These are phyloP conservation scores for Coleophora deauratella DNA, from an alignment of 2,888 invertebrate genomes.

Conservation along the genomic window DNA sequence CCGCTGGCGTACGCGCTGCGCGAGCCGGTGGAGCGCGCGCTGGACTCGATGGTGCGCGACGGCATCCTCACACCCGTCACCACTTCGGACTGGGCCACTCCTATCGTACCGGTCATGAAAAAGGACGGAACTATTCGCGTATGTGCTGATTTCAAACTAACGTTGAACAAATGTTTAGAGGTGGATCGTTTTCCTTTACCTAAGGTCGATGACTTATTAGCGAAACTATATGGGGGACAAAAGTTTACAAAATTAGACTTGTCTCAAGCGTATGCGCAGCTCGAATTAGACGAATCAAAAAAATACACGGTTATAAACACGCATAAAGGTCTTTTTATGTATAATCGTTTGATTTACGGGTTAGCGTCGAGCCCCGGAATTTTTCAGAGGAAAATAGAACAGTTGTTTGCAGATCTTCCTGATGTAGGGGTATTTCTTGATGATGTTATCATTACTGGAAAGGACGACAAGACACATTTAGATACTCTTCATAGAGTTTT, in stretches of 20 bases:
- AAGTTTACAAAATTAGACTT: no score
- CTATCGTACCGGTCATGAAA: no score
- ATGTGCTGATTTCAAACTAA: conserved; percentile 23
- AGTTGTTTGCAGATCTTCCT: background rate
- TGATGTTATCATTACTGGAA: background rate
- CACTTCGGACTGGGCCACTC: conserved; percentile 22
- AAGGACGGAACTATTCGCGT: conserved; percentile 21
- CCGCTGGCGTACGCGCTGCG: no score
- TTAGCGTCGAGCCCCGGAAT: background rate
- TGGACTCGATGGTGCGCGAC: conserved; percentile 12
- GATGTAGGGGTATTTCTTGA: background rate
- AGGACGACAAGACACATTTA: no score
- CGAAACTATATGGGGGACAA: conserved; percentile 11
- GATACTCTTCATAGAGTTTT: no score
- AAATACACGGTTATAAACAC: background rate
- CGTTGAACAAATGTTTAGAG: no score
- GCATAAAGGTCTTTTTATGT: conserved; percentile 14
- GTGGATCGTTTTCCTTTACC: no score
- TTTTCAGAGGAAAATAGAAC: background rate
- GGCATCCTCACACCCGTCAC: conserved; percentile 20
- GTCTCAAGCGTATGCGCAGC: conserved; percentile 7
- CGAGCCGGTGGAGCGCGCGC: conserved; percentile 18
- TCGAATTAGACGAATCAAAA: conserved; percentile 1
- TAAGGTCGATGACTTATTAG: conserved; percentile 17
- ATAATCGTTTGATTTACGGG: conserved; percentile 10